phyloP scores from a whole-genome alignment of 2,113 vertebrate species.

The Apteryx owenii region DNA sequence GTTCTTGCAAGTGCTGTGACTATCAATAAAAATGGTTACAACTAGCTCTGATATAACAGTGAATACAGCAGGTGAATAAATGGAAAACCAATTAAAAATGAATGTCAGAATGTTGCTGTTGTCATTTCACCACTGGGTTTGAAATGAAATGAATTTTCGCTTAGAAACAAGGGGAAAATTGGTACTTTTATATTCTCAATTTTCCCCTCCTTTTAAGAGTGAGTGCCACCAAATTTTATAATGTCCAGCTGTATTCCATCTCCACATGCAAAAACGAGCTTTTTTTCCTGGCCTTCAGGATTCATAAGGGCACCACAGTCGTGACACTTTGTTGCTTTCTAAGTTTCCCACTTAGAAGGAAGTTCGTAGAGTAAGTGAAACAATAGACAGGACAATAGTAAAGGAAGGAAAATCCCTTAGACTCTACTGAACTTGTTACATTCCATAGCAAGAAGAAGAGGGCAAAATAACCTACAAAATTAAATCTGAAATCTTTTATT shows the following conservation, averaged over 20 bases:
- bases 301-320: neutral
- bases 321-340: neutral
- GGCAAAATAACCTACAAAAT: neutral
- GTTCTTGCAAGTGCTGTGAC: neutral
- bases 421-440: neutral
- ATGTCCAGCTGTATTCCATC: neutral
- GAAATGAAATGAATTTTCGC: neutral
- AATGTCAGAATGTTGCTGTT: neutral
- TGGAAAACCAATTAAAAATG: neutral
- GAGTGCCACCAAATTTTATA: neutral
- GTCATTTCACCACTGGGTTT: neutral
- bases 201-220: neutral
- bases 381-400: neutral
- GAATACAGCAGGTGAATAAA: neutral
- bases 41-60: neutral
- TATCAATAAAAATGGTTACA: neutral
- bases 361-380: neutral
- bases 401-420: neutral
- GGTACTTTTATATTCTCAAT: neutral
- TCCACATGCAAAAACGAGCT: neutral
- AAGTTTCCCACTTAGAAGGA: neutral
- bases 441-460: neutral
- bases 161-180: neutral
- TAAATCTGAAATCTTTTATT: neutral
- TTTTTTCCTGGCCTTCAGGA: neutral